Base-by-base conservation (phyloP, 2,888 invertebrate species). In the Parnassius glacialis region DNA sequence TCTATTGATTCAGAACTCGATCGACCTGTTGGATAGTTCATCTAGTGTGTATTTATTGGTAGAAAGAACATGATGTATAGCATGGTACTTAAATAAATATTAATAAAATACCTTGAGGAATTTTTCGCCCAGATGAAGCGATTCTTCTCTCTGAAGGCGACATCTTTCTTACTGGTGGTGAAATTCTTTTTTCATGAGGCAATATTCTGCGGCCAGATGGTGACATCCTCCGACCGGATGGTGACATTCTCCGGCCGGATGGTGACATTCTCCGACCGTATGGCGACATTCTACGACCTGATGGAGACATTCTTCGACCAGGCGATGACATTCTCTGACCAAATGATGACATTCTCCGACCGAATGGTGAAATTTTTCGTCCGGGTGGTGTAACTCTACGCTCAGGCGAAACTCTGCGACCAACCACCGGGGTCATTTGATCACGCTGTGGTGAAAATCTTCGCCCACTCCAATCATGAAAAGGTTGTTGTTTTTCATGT, bases 71-170 rank as follows among this genome's bases (percentile, higher is more conserved):
- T 20, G 20, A 2, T 20, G 20, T 20, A 2, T 20, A 34, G 34
- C 34, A 34, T 5, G 1, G 34, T 34, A 34, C 20, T 2, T 20
- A 34, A 34, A 3, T 34, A 34, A 34, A 34, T 34, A 34, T 34
- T 34, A 7, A 34, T 34, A 34, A 34, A 34, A 87, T 64, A 11
- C 58, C 57, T n/a, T 65, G 66, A 11, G 62, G 60, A n/a, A 64
- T 50, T 51, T 70, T 68, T 16, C 70, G 72, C 20, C 67, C 71
- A 3, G 65, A 64, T 9, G 75, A 74, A 5, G 76, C 74, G 47
- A 64, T 56, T 10, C 68, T 45, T 9, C 34, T 44, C 2, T 13
- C 58, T 16, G 59, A 47, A 10, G 59, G 16, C 13, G 41, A 58
- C 34, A 48, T 45, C 47, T 47, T 53, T 34, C 59, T 59, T 9